Evolutionary conservation across 2,797 vertebrate species (phyloP), one percentile per base, ranked within the genome.

Genomic region (Pogonophryne albipinna): DNA sequence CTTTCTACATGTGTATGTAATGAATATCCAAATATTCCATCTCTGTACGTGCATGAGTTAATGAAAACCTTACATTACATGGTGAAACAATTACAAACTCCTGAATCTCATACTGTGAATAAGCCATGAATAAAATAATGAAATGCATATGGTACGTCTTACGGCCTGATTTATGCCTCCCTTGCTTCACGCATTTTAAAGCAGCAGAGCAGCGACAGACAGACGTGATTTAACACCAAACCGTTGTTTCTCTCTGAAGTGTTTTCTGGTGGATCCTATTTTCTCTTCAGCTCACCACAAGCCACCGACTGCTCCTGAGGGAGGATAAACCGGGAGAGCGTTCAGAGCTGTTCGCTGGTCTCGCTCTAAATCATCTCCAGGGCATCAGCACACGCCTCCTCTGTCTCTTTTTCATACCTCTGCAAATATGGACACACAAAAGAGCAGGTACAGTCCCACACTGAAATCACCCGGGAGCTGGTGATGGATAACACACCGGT

Each of bases 331-430:
- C 60, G 80, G 67, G 76, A 63, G 67, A 79, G 80, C 60, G 83
- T 69, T 74, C 76, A 56, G 63, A 34, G 78, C 84, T 55, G 74
- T n/a, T 85, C 8, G 31, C 77, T 70, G 82, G 82, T 85, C 76
- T 85, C 56, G 82, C 78, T 75, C 80, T 91, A 90, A 92, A 93
- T 93, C 87, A 87, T 89, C 86, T 91, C 89, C 64, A 71, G 90
- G 87, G 86, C 80, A 87, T 92, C 81, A 84, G 67, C 61, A 76
- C 79, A 84, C 78, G 78, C 78, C 83, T 84, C 58, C 53, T 7
- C 27, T 53, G 9, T 47, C 47, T 83, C 34, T 71, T 57, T 72
- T 71, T 78, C 71, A 64, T 73, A 73, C 67, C 63, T 71, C 51
- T 19, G 49, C 61, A 62, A n/a, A 80, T 59, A 68, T 10, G 12